Conservation (phyloP, 1,140 invertebrate species). For the Rhyacophila brunnea region DNA sequence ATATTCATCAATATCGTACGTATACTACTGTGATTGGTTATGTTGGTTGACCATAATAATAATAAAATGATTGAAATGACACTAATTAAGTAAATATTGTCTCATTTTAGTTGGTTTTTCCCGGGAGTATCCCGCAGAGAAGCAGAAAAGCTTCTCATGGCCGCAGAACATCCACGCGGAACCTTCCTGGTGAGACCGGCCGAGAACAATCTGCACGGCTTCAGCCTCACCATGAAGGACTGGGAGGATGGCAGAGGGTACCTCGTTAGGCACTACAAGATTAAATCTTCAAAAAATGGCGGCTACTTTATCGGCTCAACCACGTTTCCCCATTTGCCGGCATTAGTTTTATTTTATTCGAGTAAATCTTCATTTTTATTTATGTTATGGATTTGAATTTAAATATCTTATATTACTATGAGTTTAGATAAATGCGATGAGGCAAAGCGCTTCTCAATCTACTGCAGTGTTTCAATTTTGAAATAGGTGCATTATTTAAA, state of each 20-base stretch:
- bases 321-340: conserved; percentile 88
- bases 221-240: conserved; percentile 93
- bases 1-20: too few species aligned
- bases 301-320: conserved; percentile 93
- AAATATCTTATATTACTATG: too few species aligned
- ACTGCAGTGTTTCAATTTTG: too few species aligned
- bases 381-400: too few species aligned
- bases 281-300: conserved; percentile 92
- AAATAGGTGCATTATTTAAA: too few species aligned
- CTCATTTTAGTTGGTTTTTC: conserved; percentile 92
- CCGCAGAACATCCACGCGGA: conserved; percentile 89
- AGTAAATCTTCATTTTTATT: conserved; percentile 81
- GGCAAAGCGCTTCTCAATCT: too few species aligned
- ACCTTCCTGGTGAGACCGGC: conserved; percentile 94
- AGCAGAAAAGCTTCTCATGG: conserved; percentile 90
- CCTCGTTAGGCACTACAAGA: conserved; percentile 98
- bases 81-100: too few species aligned
- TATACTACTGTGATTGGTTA: too few species aligned
- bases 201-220: conserved; percentile 90
- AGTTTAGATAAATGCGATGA: too few species aligned
- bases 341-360: conserved; percentile 89
- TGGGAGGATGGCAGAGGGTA: conserved; percentile 92
- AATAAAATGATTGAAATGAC: too few species aligned
- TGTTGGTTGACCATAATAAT: too few species aligned
- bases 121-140: conserved; percentile 94